Evolutionary conservation across 92 coral and sea anemone species (phyloP), one percentile per base, ranked within the genome.

Genomic region (Heliopora coerulea): DNA sequence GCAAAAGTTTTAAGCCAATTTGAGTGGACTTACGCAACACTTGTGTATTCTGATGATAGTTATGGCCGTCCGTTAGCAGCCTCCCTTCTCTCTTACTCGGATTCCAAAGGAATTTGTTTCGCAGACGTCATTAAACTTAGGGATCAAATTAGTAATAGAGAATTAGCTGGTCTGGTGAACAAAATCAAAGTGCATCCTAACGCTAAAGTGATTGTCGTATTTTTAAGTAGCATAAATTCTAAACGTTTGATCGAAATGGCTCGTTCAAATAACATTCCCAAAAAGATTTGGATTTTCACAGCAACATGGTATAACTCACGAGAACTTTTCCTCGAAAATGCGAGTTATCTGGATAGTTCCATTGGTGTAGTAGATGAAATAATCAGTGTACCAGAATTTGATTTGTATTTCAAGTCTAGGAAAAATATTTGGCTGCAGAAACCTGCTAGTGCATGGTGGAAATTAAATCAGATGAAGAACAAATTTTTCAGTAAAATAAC

Each of bases 251-350:
- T 88, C 26, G 29, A 64, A 24, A 83, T 73, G 50, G 92, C 89
- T 12, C 54, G 57, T 17, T 72, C 76, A 0, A 64, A 19, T 24
- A 79, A 85, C 56, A 34, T 88, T 41, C 74, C 82, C 30, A 80
- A 59, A 18, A 84, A 76, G 32, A 56, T 88, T 59, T 88, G 92
- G 92, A 74, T 88, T 56, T 88, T 86, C 0, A 88, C 89, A 26
- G 92, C 82, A 60, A 33, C 92, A 20, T 88, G 92, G 92, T 81
- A 85, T 11, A 75, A 83, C 65, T 81, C 85, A 4, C 35, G 3
- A 13, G 70, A 27, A 14, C 56, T 80, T 39, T 8, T 81, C 24
- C 18, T 49, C 17, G 54, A 49, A 59, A 62, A 63, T 21, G 58
- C 35, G 15, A 20, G 63, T 15, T 13, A 78, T 56, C 75, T 65